These are phyloP conservation scores for Nesogale talazaci DNA, from an alignment of 2,113 vertebrate genomes.

Conservation along the genomic window DNA sequence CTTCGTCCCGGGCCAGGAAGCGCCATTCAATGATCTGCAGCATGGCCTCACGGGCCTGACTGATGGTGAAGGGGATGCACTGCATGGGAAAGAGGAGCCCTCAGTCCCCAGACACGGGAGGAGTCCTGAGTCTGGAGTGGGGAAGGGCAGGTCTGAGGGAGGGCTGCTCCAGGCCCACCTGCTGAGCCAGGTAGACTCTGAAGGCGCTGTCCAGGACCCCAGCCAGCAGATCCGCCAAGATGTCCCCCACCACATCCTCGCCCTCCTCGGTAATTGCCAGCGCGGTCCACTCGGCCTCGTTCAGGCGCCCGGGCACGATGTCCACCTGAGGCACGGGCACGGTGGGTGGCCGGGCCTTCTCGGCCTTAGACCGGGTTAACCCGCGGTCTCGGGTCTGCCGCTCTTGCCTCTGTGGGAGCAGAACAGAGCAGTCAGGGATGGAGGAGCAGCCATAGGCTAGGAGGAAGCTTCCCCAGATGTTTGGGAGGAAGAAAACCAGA, in stretches of 20 bases:
- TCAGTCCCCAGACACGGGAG: background rate
- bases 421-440: background rate
- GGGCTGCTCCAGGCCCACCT: constrained; percentile 83
- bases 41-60: constrained; percentile 85
- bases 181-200: constrained; percentile 77
- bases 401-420: constrained; percentile 65
- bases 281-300: constrained; percentile 82
- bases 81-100: constrained; percentile 60
- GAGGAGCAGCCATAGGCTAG: background rate
- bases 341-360: constrained; percentile 64
- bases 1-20: constrained; percentile 86
- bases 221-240: constrained; percentile 85
- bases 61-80: constrained; percentile 86
- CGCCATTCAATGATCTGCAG: constrained; percentile 83
- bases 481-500: background rate
- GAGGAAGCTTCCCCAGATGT: constrained; percentile 1
- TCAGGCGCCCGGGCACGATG: constrained; percentile 80
- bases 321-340: constrained; percentile 66
- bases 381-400: constrained; percentile 81
- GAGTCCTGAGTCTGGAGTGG: no score
- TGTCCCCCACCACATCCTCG: constrained; percentile 83
- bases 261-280: constrained; percentile 82
- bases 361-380: constrained; percentile 77
- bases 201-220: constrained; percentile 83
- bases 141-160: no score